Base-by-base conservation (phyloP, 2,113 vertebrate species). In the Cnemophilus loriae region DNA sequence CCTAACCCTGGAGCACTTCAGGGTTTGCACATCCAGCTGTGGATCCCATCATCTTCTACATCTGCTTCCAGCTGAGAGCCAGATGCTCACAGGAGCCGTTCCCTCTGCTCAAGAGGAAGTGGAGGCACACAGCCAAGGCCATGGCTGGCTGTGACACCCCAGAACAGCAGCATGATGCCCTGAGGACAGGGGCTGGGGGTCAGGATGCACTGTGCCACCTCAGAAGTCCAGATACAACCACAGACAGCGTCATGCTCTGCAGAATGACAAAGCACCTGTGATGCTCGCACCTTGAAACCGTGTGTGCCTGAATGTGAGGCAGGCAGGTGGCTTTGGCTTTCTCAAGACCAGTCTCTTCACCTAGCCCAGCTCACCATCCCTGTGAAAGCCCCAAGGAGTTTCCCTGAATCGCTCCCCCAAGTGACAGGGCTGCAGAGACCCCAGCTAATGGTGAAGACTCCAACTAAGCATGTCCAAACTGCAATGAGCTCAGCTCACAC, bases 1-100 rank as follows among this genome's bases (percentile, higher is more conserved):
- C 3, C 1, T 2, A 28, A 53, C 20, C 22, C 35, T 4, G 2
- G 22, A 92, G 41, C 16, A 35, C 53, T 60, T 24, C 0, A 2
- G 23, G 42, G 35, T 50, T 86, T 91, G 35, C 47, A 39, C 21
- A 78, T 64, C 44, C 60, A 88, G 68, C 84, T 84, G 75, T 2
- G 3, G 37, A 57, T 49, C 46, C 53, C 77, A 77, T 17, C 2
- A 1, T 16, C 60, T n/a, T 23, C 69, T 14, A 32, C n/a, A 49
- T 33, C 65, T 74, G 52, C 47, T 55, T 33, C 73, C 16, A 7
- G 26, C 67, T 44, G 55, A 93, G 49, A 70, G 49, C 22, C 0
- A 5, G 55, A 55, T 33, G 86, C 83, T 86, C 88, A 50, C 30
- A 70, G 57, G 30, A 93, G 55, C 16, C 0, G 0, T 4, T 83